Evolutionary conservation across 64 coral and sea anemone species (phyloP).

Genomic region (Dendrophyllia cribrosa): DNA sequence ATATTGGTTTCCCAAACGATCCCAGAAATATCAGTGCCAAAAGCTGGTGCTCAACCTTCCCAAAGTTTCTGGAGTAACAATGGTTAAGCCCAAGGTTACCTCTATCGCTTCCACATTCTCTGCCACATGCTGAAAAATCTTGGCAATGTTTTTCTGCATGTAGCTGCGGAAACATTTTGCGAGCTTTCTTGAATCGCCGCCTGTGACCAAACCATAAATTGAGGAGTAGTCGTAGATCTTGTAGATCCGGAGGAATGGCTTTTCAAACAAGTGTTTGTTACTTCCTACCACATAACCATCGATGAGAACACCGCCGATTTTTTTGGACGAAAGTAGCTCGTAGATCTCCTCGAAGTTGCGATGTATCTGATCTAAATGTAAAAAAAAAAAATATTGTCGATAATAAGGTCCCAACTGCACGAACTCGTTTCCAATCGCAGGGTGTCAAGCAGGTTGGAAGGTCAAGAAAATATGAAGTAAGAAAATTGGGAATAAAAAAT

Average conservation of each 20-base stretch:
- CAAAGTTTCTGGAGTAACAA: no score
- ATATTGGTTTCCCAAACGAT: no score
- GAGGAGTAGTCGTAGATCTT: constrained; percentile 71
- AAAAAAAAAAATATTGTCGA: background rate
- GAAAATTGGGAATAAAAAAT: no score
- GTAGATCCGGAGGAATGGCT: constrained; percentile 62
- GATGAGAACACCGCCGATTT: constrained; percentile 67
- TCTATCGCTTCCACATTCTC: constrained; percentile 45
- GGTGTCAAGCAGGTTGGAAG: no score
- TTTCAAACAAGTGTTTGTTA: constrained; percentile 84
- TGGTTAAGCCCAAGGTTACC: constrained; percentile 4
- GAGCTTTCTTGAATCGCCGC: constrained; percentile 73
- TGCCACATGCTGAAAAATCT: constrained; percentile 55
- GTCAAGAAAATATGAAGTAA: no score
- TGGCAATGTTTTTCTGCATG: constrained; percentile 48
- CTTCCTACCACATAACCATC: constrained; percentile 78
- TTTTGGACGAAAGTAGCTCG: constrained; percentile 56
- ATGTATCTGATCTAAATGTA: constrained; percentile 34
- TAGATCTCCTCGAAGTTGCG: constrained; percentile 51
- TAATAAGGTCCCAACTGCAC: background rate
- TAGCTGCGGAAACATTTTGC: constrained; percentile 71
- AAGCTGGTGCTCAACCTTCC: no score
- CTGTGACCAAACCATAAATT: constrained; percentile 71
- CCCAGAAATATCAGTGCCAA: no score
- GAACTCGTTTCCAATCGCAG: no score